phyloP scores from a whole-genome alignment of 2,797 vertebrate species.

The Phaenicophaeus curvirostris region DNA sequence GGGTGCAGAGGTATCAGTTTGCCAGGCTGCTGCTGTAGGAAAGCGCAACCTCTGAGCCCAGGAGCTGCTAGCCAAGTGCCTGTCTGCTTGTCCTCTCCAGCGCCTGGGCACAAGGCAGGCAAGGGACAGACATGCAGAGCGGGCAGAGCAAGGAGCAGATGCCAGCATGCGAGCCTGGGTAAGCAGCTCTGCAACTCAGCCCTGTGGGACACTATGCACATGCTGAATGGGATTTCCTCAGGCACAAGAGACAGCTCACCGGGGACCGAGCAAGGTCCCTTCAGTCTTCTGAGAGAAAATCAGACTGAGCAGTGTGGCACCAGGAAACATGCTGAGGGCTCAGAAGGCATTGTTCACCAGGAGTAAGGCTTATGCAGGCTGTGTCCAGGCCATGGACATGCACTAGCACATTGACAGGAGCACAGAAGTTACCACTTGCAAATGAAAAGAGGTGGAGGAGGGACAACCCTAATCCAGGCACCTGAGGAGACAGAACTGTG shows the following conservation, averaged over 20 bases:
- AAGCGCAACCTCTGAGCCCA: not conserved
- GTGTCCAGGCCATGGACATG: accelerated
- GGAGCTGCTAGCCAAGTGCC: not conserved
- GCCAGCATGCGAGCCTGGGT: not conserved
- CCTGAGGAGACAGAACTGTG: not conserved
- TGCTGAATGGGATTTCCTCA: not conserved
- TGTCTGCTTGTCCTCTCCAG: not conserved
- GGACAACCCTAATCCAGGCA: not conserved
- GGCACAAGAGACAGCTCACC: not conserved
- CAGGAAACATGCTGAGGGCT: not conserved
- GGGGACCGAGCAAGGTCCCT: not conserved
- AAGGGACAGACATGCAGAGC: not conserved
- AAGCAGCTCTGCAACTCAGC: not conserved
- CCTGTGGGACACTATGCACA: not conserved
- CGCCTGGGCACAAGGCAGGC: not conserved
- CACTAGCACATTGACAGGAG: not conserved
- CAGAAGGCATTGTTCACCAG: not conserved
- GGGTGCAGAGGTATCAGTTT: not conserved
- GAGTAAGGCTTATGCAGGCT: not conserved
- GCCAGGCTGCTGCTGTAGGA: accelerated
- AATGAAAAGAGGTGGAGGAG: not conserved
- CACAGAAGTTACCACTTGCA: not conserved
- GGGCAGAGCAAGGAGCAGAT: not conserved
- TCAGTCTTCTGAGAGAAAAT: not conserved
- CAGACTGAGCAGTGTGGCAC: not conserved